Conservation (phyloP, 2,797 vertebrate genomes). For the Sebastolobus altivelis region DNA sequence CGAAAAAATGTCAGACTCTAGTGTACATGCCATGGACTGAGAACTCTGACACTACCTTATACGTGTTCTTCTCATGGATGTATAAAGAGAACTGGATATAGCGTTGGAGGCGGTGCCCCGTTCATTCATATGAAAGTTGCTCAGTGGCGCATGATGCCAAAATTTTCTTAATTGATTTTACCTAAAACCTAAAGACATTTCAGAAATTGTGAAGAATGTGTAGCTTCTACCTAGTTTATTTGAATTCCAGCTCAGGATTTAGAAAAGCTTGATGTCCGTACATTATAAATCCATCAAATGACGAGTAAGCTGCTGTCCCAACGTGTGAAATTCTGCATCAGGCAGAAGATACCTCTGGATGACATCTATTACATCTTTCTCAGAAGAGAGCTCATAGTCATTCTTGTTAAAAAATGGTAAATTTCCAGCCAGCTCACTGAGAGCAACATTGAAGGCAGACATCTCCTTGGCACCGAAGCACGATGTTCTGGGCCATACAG, state of each 20-base stretch:
- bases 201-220: background rate
- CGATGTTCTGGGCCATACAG: conserved; percentile 88
- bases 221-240: background rate
- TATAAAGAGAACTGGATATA: background rate
- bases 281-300: conserved; percentile 54
- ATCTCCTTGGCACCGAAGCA: conserved; percentile 90
- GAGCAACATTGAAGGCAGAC: conserved; percentile 89
- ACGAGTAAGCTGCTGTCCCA: conserved; percentile 73
- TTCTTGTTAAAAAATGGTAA: conserved; percentile 87
- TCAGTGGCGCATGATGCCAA: background rate
- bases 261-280: background rate
- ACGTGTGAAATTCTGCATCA: conserved; percentile 75
- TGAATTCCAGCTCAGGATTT: background rate
- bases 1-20: too few relatives aligned
- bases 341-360: conserved; percentile 85
- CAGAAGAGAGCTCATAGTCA: conserved; percentile 85
- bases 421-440: conserved; percentile 95
- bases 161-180: background rate
- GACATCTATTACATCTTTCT: conserved; percentile 80
- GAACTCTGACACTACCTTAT: too few relatives aligned
- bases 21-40: too few relatives aligned
- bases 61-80: background rate
- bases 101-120: background rate
- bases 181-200: background rate
- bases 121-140: background rate